Evolutionary conservation across 2,113 vertebrate species (phyloP).

Genomic region (Scartelaos histophorus): DNA sequence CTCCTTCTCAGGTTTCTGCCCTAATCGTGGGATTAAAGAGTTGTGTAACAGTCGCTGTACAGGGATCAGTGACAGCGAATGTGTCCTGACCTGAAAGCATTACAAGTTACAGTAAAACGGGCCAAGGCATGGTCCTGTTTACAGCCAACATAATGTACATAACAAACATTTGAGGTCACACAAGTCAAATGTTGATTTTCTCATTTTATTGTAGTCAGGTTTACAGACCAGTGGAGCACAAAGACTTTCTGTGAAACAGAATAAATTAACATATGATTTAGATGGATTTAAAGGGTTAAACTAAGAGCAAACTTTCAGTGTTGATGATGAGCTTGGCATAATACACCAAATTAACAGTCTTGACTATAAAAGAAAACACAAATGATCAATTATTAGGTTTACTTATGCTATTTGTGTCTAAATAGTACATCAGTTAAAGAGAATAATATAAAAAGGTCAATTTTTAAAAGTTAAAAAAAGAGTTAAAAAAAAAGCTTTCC

Average conservation of each 20-base stretch:
- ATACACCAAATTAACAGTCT: too few species aligned
- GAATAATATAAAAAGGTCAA: too few species aligned
- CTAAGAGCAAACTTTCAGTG: too few species aligned
- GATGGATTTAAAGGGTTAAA: not conserved
- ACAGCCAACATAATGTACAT: not conserved
- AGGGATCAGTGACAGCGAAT: conserved; percentile 18
- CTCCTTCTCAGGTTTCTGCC: conserved; percentile 27
- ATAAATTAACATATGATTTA: not conserved
- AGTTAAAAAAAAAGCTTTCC: too few species aligned
- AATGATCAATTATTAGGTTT: too few species aligned
- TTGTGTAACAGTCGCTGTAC: conserved; percentile 44
- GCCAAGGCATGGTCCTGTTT: not conserved
- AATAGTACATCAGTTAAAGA: too few species aligned
- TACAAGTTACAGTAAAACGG: not conserved
- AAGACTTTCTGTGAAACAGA: not conserved
- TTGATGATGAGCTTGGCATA: too few species aligned
- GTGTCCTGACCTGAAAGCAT: not conserved
- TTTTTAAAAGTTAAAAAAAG: too few species aligned
- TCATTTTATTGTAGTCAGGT: not conserved
- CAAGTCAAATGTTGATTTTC: conserved; percentile 14
- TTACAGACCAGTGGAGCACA: conserved; percentile 13
- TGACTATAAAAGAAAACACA: too few species aligned
- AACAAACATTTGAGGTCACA: not conserved
- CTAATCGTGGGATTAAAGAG: conserved; percentile 28
- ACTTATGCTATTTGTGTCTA: too few species aligned